phyloP scores from a whole-genome alignment of 2,888 invertebrate genomes.

The Laothoe populi region DNA sequence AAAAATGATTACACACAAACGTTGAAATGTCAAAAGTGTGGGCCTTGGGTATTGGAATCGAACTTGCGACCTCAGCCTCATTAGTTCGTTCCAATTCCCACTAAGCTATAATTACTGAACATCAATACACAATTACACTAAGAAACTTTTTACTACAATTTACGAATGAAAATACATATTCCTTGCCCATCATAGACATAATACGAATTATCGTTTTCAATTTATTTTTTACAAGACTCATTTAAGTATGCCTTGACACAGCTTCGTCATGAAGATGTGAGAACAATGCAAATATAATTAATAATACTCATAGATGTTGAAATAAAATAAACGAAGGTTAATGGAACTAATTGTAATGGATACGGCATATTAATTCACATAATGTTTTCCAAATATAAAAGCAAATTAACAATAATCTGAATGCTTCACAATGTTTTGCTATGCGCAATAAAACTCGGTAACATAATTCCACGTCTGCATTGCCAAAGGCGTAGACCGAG shows the following conservation, averaged over 20 bases:
- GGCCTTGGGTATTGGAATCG: too few relatives aligned
- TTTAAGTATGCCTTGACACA: conserved; percentile 7
- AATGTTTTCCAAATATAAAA: not conserved
- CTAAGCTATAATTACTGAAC: too few relatives aligned
- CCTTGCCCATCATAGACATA: not conserved
- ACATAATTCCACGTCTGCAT: too few relatives aligned
- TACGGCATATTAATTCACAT: not conserved
- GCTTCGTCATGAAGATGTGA: conserved; percentile 6
- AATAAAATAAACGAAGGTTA: conserved; percentile 13
- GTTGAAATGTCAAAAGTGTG: too few relatives aligned
- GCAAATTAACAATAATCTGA: not conserved
- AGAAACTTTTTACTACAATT: too few relatives aligned
- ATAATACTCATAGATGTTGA: not conserved
- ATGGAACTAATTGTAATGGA: not conserved
- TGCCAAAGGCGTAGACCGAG: too few relatives aligned
- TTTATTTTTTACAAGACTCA: not conserved
- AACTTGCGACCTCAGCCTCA: too few relatives aligned
- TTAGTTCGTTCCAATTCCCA: too few relatives aligned
- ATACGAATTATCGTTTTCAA: not conserved
- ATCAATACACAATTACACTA: too few relatives aligned
- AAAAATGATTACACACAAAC: too few relatives aligned
- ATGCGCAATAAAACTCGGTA: too few relatives aligned
- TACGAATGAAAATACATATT: not conserved
- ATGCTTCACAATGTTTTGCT: too few relatives aligned
- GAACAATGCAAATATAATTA: conserved; percentile 14